phyloP scores from a whole-genome alignment of 2,113 vertebrate species.

The Lycaon pictus region DNA sequence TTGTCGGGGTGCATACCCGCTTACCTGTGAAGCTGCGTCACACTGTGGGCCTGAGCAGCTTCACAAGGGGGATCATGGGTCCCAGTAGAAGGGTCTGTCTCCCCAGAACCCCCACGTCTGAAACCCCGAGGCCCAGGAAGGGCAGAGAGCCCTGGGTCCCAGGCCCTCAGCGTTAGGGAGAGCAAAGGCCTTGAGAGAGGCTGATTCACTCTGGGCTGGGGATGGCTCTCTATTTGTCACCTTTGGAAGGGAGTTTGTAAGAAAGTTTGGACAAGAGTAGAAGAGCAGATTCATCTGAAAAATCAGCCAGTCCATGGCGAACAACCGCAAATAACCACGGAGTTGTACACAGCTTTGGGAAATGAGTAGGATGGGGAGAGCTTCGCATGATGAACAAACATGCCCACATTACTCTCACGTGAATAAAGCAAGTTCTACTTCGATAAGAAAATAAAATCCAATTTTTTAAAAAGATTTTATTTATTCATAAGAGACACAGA shows the following conservation, averaged over 20 bases:
- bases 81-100: neutral
- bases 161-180: too few relatives aligned
- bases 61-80: neutral
- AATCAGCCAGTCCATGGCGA: neutral
- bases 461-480: neutral
- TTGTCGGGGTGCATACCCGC: neutral
- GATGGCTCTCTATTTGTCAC: neutral
- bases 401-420: neutral
- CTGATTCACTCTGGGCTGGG: neutral
- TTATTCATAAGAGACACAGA: too few relatives aligned
- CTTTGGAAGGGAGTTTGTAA: neutral
- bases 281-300: neutral
- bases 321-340: accelerated
- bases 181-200: too few relatives aligned
- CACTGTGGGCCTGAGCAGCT: neutral
- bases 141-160: neutral
- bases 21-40: neutral
- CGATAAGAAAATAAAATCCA: neutral
- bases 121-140: accelerated
- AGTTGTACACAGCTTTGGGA: neutral
- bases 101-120: too few relatives aligned
- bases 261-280: neutral
- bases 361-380: neutral
- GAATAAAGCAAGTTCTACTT: neutral
- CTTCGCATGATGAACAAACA: neutral